A percentile compares a stretch with the other conserved stretches of the same genome.
Evolutionary conservation across 2,113 vertebrate genomes (phyloP).

Genomic region (Pterocles gutturalis): DNA sequence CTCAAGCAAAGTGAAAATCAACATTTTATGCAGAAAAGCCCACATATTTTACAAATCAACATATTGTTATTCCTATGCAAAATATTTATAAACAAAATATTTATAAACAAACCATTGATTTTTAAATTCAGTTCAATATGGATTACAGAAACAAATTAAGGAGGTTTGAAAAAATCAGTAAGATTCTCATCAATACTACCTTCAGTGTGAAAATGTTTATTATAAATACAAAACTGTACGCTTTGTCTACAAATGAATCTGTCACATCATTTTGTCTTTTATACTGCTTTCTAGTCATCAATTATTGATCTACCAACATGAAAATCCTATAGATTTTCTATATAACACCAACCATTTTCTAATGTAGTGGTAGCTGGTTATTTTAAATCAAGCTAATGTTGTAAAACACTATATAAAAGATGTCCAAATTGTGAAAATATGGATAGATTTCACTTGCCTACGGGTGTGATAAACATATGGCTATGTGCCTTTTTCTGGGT

Average conservation of each 20-base stretch:
- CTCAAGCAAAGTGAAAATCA: not conserved
- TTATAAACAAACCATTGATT: not conserved
- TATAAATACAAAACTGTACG: not conserved
- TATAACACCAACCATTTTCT: not conserved
- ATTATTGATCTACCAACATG: not conserved
- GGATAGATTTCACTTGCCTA: not conserved
- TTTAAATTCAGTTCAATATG: conserved; percentile 36
- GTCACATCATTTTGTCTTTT: not conserved
- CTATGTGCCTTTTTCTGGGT: not conserved
- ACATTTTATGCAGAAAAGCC: not conserved
- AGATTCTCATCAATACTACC: conserved; percentile 16
- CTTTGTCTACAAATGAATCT: conserved; percentile 14
- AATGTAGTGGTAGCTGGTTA: not conserved
- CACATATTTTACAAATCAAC: not conserved
- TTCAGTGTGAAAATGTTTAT: not conserved
- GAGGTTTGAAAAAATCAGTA: conserved; percentile 19
- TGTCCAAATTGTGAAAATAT: not conserved
- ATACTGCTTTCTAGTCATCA: not conserved
- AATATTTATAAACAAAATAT: conserved; percentile 22
- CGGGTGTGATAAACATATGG: not conserved
- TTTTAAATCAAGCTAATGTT: not conserved
- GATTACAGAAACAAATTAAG: not conserved
- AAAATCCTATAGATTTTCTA: not conserved
- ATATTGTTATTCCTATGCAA: not conserved
- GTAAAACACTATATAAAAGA: not conserved